These are phyloP conservation scores for Leptinotarsa tumamoca DNA, from an alignment of 2,888 invertebrate species.

Conservation along the genomic window DNA sequence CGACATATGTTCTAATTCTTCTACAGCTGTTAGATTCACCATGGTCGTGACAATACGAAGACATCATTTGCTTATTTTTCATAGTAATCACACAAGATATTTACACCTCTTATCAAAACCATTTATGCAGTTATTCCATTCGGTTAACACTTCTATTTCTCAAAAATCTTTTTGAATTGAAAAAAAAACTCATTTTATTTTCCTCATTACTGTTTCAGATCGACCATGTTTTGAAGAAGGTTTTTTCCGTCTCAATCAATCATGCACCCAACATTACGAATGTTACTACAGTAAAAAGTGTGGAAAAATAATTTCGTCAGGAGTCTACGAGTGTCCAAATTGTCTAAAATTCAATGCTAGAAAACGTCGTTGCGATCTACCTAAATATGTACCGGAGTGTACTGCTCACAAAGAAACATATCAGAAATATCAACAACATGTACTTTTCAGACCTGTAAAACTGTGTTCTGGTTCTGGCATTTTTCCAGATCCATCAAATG, in stretches of 20 bases:
- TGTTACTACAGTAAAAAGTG: slow-evolving; percentile 19
- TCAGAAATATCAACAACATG: slow-evolving; percentile 3
- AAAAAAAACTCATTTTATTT: no score
- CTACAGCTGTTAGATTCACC: no score
- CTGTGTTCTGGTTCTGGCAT: slow-evolving; percentile 52
- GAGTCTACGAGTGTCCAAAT: slow-evolving; percentile 46
- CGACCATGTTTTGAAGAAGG: slow-evolving; percentile 16
- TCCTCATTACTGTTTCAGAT: neutral
- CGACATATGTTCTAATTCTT: no score
- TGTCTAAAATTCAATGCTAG: slow-evolving; percentile 55
- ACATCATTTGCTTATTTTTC: no score
- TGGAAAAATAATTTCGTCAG: slow-evolving; percentile 16
- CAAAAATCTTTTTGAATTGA: no score
- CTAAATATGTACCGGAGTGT: slow-evolving; percentile 56
- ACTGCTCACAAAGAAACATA: slow-evolving; percentile 15
- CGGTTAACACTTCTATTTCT: no score
- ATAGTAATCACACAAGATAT: no score
- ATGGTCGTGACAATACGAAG: no score
- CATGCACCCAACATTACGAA: slow-evolving; percentile 19
- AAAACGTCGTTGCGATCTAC: slow-evolving; percentile 50
- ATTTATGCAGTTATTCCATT: no score
- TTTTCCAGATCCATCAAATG: slow-evolving; percentile 53
- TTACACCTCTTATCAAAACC: no score
- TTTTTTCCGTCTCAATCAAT: slow-evolving; percentile 19
- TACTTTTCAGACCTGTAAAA: slow-evolving; percentile 19